These are phyloP conservation scores for Nomada lathburiana DNA, from an alignment of 2,888 invertebrate species.

Conservation along the genomic window DNA sequence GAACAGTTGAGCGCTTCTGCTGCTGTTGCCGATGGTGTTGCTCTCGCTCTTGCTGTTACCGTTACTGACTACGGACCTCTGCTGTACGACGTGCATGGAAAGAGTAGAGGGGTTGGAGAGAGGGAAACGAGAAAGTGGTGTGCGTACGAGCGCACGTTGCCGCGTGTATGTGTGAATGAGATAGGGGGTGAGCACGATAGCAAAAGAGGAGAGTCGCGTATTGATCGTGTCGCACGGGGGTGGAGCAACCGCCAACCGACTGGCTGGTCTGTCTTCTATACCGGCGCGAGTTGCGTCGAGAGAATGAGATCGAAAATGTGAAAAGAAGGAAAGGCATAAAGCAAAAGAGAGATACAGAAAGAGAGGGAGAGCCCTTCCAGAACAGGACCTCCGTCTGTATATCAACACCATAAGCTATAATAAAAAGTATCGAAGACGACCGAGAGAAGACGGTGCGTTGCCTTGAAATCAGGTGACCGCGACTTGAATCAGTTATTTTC, in stretches of 20 bases:
- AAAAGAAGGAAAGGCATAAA: slow-evolving; percentile 20
- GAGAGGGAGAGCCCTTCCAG: slow-evolving; percentile 53
- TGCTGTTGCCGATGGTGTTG: slow-evolving; percentile 62
- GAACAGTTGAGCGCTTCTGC: slow-evolving; percentile 76
- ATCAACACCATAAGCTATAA: slow-evolving; percentile 58
- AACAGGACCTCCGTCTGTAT: slow-evolving; percentile 57
- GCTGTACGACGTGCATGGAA: slow-evolving; percentile 48
- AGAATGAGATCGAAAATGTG: slow-evolving; percentile 50
- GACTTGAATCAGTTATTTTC: slow-evolving; percentile 30
- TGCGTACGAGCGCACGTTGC: slow-evolving; percentile 35
- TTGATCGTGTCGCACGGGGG: slow-evolving; percentile 84
- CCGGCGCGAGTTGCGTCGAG: slow-evolving; percentile 66
- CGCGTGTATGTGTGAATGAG: slow-evolving; percentile 34
- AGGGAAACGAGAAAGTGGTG: slow-evolving; percentile 62
- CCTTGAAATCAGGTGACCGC: slow-evolving; percentile 59
- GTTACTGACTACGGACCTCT: slow-evolving; percentile 68
- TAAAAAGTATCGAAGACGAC: slow-evolving; percentile 54
- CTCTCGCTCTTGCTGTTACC: slow-evolving; percentile 68
- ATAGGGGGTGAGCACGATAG: slow-evolving; percentile 52
- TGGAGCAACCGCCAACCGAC: slow-evolving; percentile 81
- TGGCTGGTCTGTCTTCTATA: slow-evolving; percentile 77
- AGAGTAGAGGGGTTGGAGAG: slow-evolving; percentile 54
- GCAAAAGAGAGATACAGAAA: neutral
- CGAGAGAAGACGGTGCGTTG: slow-evolving; percentile 49
- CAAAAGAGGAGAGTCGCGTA: slow-evolving; percentile 79